Evolutionary conservation across 1,140 invertebrate genomes (phyloP), one percentile per base, ranked within the genome.

Genomic region (Spodoptera frugiperda): DNA sequence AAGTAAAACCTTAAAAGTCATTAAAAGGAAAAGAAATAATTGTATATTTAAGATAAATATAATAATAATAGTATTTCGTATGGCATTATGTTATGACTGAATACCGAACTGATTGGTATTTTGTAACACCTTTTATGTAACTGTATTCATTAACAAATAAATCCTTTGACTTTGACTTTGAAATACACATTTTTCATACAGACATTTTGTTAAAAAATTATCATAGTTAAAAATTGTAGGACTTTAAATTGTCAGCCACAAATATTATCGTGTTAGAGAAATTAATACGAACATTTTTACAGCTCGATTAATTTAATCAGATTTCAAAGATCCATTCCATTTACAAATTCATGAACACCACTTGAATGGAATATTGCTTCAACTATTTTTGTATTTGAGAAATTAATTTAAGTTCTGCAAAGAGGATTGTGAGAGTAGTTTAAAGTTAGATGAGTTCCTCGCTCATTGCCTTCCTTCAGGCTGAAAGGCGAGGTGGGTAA

Each of bases 381-480:
- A 55, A 55, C 44, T 61, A 49, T 61, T 75, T 48, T 75, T 51
- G 48, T 75, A 63, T 75, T 30, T 10, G 33, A 75, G 59, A 75
- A 75, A 75, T 75, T 65, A 75, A 75, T 75, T 75, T 54, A 75
- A 65, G 72, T 75, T 75, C 19, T 14, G 46, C 72, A 75, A 75
- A 75, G 72, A 63, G 72, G 72, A 65, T 75, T 63, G 57, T 63
- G 48, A 30, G 46, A 75, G 48, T 51, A 70, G 72, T 75, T 75
- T 8, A 65, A 75, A 75, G 57, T 75, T 75, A 75, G 57, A 75
- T 53, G 72, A 75, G 57, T 54, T 53, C 48, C 14, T 70, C 49
- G 57, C 59, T 33, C 72, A 46, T 61, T 73, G 55, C 55, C 57
- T 65, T 39, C 21, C 49, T 70, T n/a, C 48, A 30, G 44, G 15